A percentile compares a stretch with the other conserved stretches of the same genome.
Conservation (phyloP, 2,797 vertebrate genomes). For the Halcyon leucocephala region DNA sequence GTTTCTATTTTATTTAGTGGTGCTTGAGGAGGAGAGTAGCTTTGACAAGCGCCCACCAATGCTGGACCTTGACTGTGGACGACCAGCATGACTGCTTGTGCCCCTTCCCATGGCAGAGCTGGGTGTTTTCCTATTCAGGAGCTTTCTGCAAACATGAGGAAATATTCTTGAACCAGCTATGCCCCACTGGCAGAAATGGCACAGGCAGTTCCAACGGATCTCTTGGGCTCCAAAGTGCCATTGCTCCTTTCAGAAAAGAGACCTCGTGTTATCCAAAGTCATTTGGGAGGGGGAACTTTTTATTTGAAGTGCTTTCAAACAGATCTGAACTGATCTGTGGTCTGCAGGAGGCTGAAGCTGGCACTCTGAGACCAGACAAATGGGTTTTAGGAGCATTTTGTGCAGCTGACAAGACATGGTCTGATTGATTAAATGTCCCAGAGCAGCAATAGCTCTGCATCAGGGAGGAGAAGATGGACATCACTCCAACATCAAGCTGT, state of each 20-base stretch:
- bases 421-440: not conserved
- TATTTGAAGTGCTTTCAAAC: not conserved
- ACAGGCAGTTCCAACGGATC: rapidly evolving
- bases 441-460: not conserved
- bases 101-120: not conserved
- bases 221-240: rapidly evolving
- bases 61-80: not conserved
- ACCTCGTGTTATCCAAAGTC: not conserved
- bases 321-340: not conserved
- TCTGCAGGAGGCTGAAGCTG: not conserved
- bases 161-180: not conserved
- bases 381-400: not conserved
- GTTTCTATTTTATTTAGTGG: rapidly evolving
- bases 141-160: not conserved
- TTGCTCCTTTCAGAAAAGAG: not conserved
- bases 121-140: not conserved
- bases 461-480: not conserved
- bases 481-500: not conserved
- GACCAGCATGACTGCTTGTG: not conserved
- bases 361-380: not conserved
- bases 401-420: not conserved
- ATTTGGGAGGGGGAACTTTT: not conserved
- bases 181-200: not conserved
- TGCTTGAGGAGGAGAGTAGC: too few species aligned
- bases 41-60: not conserved